These are phyloP conservation scores for Nemapogon koenigi DNA, from an alignment of 2,888 invertebrate genomes.

Conservation along the genomic window DNA sequence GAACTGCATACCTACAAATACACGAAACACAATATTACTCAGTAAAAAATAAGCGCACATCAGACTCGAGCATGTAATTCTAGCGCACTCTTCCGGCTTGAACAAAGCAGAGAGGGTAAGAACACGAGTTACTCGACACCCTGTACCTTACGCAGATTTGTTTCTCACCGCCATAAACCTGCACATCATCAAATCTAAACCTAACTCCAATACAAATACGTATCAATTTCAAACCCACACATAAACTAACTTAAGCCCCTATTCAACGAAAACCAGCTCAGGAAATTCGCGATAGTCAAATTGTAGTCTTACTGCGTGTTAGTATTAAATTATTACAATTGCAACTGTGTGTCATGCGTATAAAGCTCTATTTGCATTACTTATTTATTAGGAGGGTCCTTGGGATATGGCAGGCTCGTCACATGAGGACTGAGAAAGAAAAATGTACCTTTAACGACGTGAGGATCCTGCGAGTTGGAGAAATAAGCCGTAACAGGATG, in stretches of 20 bases:
- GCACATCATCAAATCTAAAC: constrained; percentile 37
- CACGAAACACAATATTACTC: constrained; percentile 57
- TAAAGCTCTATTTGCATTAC: constrained; percentile 53
- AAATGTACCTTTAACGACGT: constrained; percentile 63
- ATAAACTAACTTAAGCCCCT: background rate
- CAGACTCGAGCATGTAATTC: constrained; percentile 65
- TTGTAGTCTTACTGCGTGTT: constrained; percentile 61
- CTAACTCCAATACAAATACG: constrained; percentile 17
- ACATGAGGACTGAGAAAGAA: constrained; percentile 59
- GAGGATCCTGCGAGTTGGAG: constrained; percentile 53
- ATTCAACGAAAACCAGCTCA: constrained; percentile 25
- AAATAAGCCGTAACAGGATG: constrained; percentile 63
- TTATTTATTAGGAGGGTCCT: constrained; percentile 42
- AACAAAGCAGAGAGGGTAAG: constrained; percentile 65
- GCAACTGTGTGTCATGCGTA: constrained; percentile 50
- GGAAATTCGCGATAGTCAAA: constrained; percentile 66
- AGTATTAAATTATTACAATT: constrained; percentile 57
- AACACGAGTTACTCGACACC: constrained; percentile 66
- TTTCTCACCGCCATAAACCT: constrained; percentile 43
- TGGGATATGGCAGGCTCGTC: constrained; percentile 47
- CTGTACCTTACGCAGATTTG: constrained; percentile 63
- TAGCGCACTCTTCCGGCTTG: constrained; percentile 64
- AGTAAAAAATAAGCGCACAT: constrained; percentile 66
- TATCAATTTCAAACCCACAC: background rate
- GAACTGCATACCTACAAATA: constrained; percentile 58